These are phyloP conservation scores for Hemicordylus capensis DNA, from an alignment of 2,113 vertebrate species.

Conservation along the genomic window DNA sequence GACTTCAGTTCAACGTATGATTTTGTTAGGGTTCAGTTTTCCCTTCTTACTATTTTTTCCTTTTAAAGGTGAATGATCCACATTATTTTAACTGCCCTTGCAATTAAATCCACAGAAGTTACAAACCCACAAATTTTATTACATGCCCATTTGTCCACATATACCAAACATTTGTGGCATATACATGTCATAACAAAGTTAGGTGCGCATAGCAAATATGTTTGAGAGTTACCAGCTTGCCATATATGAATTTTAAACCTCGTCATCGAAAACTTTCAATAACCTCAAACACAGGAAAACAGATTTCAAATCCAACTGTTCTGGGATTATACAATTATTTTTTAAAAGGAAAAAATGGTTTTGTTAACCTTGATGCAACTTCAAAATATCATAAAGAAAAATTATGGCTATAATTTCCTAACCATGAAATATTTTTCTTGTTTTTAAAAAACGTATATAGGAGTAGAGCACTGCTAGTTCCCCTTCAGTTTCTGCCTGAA, in stretches of 20 bases:
- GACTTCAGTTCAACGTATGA: slow-evolving; percentile 98
- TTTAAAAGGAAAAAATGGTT: background rate
- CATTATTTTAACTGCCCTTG: background rate
- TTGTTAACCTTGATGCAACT: too few species aligned
- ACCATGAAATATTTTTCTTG: too few species aligned
- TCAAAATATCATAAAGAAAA: background rate
- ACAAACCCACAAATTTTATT: background rate
- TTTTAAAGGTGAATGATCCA: slow-evolving; percentile 8
- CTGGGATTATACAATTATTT: background rate
- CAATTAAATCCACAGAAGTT: background rate
- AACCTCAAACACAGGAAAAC: background rate
- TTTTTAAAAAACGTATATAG: too few species aligned
- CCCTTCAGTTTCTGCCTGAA: background rate
- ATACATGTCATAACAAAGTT: background rate
- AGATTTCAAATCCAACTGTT: background rate
- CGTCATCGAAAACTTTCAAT: background rate
- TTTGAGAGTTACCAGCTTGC: background rate
- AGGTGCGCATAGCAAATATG: background rate
- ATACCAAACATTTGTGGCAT: background rate
- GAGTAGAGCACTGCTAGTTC: background rate
- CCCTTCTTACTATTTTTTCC: background rate
- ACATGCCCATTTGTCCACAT: background rate
- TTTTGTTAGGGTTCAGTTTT: slow-evolving; percentile 1
- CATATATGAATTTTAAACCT: background rate
- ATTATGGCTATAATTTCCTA: background rate